Conservation (phyloP, 2,113 vertebrate genomes). For the Rhodinocichla rosea region DNA sequence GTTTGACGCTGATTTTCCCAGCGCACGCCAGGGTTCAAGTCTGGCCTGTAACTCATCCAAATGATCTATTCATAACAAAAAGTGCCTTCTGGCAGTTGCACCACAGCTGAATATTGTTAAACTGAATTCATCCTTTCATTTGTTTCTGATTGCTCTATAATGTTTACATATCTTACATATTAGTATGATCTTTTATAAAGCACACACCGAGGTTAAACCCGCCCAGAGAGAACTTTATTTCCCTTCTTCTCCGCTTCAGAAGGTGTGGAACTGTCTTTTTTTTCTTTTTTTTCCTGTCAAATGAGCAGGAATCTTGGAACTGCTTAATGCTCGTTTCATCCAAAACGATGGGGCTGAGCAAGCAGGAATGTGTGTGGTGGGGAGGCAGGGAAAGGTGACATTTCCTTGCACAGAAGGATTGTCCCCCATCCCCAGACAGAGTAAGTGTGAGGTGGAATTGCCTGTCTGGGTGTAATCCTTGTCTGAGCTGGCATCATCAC, state of each 20-base stretch:
- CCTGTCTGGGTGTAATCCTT: not conserved
- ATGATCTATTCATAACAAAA: slow-evolving; percentile 75
- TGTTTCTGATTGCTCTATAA: slow-evolving; percentile 72
- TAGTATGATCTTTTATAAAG: slow-evolving; percentile 60
- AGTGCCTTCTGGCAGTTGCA: slow-evolving; percentile 67
- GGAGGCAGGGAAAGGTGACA: not conserved
- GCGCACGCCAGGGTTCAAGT: slow-evolving; percentile 36
- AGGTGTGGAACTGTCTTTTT: not conserved
- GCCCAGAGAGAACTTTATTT: not conserved
- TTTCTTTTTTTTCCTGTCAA: not conserved
- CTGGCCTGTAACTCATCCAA: slow-evolving; percentile 64
- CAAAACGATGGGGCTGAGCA: not conserved
- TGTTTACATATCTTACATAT: slow-evolving; percentile 77
- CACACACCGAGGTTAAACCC: slow-evolving; percentile 48
- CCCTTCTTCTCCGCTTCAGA: not conserved
- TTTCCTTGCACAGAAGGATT: not conserved
- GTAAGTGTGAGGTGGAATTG: not conserved
- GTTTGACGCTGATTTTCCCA: slow-evolving; percentile 54
- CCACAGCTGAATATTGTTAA: slow-evolving; percentile 74
- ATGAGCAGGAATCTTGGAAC: not conserved
- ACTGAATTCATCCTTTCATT: slow-evolving; percentile 67
- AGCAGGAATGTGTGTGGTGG: not conserved
- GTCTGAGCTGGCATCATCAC: not conserved
- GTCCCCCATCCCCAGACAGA: not conserved
- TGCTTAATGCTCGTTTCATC: not conserved